Evolutionary conservation across 2,113 vertebrate species (phyloP), one percentile per base, ranked within the genome.

Genomic region (Bathybates hornii): DNA sequence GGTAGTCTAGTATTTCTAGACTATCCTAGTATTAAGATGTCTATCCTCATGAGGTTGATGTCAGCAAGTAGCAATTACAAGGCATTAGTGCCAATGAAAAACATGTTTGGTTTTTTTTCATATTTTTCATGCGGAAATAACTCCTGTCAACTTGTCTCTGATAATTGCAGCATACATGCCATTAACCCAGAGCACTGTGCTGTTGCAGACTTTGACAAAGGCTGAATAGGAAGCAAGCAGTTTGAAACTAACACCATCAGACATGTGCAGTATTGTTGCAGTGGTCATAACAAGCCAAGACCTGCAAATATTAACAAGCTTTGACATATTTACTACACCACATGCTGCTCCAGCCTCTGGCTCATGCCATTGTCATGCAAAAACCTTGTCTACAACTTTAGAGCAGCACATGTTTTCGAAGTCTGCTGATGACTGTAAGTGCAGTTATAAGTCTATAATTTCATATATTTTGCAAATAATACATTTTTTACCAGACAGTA

Each of bases 71-170:
- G 76, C 84, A 87, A 83, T 50, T 56, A 29, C 50, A n/a, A 53
- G 7, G 78, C 32, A 32, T 80, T 45, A 9, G 13, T 11, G n/a
- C 6, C 48, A 24, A 36, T 29, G n/a, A 34, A 63, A 89, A 92
- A 92, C 88, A 90, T 90, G 91, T 89, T 92, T 27, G 3, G 4
- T 2, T 32, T 59, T 92, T 93, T 92, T 81, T 38, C 61, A 36
- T 87, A 85, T 45, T 13, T 89, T 90, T 43, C n/a, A 36, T 24
- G 16, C 6, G 53, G 82, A 81, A 88, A 93, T 92, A 90, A 45
- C 86, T 89, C 3, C 71, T 78, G 86, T 61, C 86, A 87, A 87
- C 80, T 84, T 80, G 48, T 68, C 53, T 86, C 84, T 89, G 76
- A 89, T 88, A 87, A 92, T 89, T 56, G 16, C 34, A 50, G 71